phyloP scores from a whole-genome alignment of 1,140 invertebrate genomes.

The Drosophila murphyi region DNA sequence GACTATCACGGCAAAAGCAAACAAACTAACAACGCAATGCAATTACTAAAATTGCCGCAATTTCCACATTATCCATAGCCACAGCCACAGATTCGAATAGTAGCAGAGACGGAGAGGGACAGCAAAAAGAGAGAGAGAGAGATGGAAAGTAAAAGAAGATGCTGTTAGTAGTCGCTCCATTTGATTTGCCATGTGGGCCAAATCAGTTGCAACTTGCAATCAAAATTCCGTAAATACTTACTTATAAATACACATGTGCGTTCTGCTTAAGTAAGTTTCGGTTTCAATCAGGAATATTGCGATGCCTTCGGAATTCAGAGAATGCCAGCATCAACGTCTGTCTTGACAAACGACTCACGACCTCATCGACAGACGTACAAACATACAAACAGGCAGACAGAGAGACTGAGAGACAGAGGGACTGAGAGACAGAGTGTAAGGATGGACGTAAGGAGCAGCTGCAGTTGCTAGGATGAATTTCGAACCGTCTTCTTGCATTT shows the following conservation, averaged over 20 bases:
- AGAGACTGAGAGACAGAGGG: background rate
- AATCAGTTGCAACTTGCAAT: slow-evolving; percentile 75
- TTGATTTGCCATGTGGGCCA: slow-evolving; percentile 58
- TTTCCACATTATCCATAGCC: background rate
- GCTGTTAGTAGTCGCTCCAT: slow-evolving; percentile 55
- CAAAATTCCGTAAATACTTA: slow-evolving; percentile 79
- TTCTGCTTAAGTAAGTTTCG: slow-evolving; percentile 47
- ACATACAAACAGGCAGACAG: background rate
- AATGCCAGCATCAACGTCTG: slow-evolving; percentile 30
- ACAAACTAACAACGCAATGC: slow-evolving; percentile 13
- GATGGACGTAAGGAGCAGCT: no score
- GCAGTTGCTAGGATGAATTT: no score
- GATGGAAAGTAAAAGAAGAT: slow-evolving; percentile 20
- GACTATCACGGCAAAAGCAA: slow-evolving; percentile 26
- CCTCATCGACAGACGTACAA: background rate
- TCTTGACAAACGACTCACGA: slow-evolving; percentile 38
- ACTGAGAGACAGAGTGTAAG: background rate
- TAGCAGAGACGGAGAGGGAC: background rate
- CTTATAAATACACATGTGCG: slow-evolving; percentile 58
- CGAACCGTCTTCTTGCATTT: slow-evolving; percentile 55
- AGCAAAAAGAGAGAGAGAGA: background rate
- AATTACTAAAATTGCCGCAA: slow-evolving; percentile 26
- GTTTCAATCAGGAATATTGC: slow-evolving; percentile 70
- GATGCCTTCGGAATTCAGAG: slow-evolving; percentile 37
- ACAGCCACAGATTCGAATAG: slow-evolving; percentile 13